These are phyloP conservation scores for Pangasius krempfi DNA, from an alignment of 2,797 vertebrate species.

Conservation along the genomic window DNA sequence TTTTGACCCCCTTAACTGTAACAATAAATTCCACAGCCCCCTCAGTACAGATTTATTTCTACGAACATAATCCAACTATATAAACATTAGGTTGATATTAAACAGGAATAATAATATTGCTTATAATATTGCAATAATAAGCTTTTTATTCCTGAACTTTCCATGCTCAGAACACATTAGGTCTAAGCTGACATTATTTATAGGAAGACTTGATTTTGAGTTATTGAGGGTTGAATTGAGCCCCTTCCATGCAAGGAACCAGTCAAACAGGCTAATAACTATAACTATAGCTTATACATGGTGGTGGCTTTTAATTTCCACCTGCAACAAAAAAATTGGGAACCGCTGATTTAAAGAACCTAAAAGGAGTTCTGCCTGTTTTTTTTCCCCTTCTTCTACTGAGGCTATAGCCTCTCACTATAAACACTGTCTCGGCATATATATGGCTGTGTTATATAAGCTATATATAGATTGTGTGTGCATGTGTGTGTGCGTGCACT, in stretches of 20 bases:
- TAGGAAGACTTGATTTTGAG: neutral
- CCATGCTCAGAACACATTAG: too few species aligned
- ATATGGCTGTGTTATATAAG: neutral
- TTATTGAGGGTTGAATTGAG: neutral
- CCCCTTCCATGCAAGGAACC: neutral
- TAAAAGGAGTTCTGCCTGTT: neutral
- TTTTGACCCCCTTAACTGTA: neutral
- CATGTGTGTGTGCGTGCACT: neutral
- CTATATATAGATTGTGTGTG: constrained; percentile 12
- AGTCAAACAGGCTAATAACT: neutral
- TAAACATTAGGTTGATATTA: neutral
- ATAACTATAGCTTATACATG: neutral
- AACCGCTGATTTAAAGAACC: neutral
- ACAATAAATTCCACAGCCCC: neutral
- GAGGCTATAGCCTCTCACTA: neutral
- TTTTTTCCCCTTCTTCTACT: neutral
- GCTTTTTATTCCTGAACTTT: neutral
- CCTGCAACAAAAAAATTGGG: neutral
- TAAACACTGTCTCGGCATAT: constrained; percentile 6
- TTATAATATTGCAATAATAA: neutral
- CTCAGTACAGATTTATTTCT: neutral
- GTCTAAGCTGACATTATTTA: neutral
- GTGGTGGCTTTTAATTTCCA: neutral
- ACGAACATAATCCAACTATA: neutral
- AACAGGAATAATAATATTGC: neutral